Conservation (phyloP, 2,888 invertebrate species). For the Steinernema hermaphroditum region DNA sequence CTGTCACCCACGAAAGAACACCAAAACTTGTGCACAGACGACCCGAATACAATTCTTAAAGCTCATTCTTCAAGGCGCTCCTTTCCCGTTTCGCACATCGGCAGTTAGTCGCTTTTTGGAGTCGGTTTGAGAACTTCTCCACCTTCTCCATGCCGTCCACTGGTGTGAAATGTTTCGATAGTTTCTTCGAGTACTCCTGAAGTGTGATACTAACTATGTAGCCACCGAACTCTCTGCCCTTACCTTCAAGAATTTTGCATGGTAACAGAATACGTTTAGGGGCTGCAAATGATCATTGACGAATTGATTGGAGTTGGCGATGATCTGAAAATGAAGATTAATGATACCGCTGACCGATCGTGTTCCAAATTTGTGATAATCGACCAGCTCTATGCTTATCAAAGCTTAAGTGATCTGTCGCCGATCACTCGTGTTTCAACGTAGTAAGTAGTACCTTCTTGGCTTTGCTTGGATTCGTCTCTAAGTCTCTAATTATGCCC, state of each 20-base stretch:
- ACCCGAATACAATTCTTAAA: too few relatives aligned
- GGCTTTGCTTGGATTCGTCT: constrained; percentile 62
- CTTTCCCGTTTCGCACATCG: background rate
- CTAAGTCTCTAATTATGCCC: constrained; percentile 75
- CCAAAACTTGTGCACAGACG: too few relatives aligned
- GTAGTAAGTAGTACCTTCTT: constrained; percentile 40
- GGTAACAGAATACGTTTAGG: constrained; percentile 46
- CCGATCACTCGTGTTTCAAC: too few relatives aligned
- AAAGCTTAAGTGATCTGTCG: too few relatives aligned
- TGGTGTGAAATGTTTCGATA: background rate
- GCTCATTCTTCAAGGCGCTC: background rate
- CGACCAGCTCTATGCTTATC: too few relatives aligned
- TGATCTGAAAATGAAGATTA: constrained; percentile 36
- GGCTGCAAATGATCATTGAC: constrained; percentile 45
- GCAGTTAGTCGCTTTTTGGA: background rate
- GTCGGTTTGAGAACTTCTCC: background rate
- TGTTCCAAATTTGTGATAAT: too few relatives aligned
- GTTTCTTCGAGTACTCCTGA: constrained; percentile 35
- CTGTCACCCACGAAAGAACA: too few relatives aligned
- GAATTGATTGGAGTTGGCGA: constrained; percentile 35
- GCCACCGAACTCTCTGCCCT: background rate
- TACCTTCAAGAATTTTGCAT: constrained; percentile 42
- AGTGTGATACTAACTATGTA: background rate
- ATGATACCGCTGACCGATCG: too few relatives aligned
- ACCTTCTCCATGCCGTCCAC: background rate